Base-by-base conservation (phyloP, 1,140 invertebrate genomes). In the Ceratina calcarata region DNA sequence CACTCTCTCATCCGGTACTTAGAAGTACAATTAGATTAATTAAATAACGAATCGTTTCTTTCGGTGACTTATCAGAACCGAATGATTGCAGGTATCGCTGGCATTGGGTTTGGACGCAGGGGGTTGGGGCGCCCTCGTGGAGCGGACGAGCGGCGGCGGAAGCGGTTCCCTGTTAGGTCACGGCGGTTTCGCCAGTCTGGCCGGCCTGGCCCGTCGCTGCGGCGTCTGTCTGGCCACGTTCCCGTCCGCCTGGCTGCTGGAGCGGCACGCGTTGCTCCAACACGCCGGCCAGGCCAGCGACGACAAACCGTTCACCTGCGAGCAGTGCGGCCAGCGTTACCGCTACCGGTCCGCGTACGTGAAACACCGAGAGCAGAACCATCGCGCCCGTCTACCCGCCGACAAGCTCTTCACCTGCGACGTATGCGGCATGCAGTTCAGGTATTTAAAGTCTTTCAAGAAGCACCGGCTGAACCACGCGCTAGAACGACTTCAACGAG, bases 261-360 rank as follows among this genome's bases (percentile, higher is more conserved):
- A 97, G 90, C 95, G 96, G 78, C 96, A 97, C 86, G 96, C 96
- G 1, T 94, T 96, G 1, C 91, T 97, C 0, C 96, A 97, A 88
- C 96, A 97, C 90, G 94, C 94, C 4, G 94, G 94, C 18, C 94
- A 94, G 62, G 90, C 92, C 79, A 94, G 94, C 88, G 95, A 97
- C 84, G 97, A 97, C 90, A 98, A 97, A 88, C 97, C 97, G n/a
- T 97, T 97, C 92, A 96, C 97, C 13, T 98, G 97, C 92, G 97
- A 97, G 86, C 97, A 97, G 88, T 98, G 97, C 91, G 97, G 97
- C 12, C 97, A 98, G 86, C 97, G 96, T 86, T 98, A 98, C 91
- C 95, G 97, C 81, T 98, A 98, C 89, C 94, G 97, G 64, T 97
- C 97, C 22, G 97, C 97, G 10, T 98, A 97, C 91, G 96, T 97